Conservation (phyloP, 2,888 invertebrate genomes). For the Caenorhabditis sp. region DNA sequence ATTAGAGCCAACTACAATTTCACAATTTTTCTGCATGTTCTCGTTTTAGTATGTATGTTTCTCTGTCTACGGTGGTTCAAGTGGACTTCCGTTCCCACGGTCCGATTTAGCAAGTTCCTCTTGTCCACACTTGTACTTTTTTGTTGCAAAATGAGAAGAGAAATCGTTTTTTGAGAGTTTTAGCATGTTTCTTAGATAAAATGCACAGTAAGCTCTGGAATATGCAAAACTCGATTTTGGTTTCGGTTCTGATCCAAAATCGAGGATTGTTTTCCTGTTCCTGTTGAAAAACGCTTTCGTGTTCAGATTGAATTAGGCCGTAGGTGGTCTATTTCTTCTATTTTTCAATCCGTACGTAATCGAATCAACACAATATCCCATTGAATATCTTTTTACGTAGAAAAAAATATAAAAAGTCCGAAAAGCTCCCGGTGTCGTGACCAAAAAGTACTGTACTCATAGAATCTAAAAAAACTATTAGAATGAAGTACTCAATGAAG, state of each 20-base stretch:
- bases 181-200: too few relatives aligned
- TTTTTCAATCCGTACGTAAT: constrained; percentile 8
- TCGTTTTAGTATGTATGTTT: background rate
- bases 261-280: constrained; percentile 3
- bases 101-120: background rate
- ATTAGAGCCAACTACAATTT: constrained; percentile 6
- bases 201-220: too few relatives aligned
- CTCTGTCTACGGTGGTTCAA: constrained; percentile 1
- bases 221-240: too few relatives aligned
- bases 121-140: background rate
- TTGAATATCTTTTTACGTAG: background rate
- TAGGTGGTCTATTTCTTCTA: constrained; percentile 3
- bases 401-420: too few relatives aligned
- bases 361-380: constrained; percentile 24
- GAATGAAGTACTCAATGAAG: too few relatives aligned
- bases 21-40: constrained; percentile 4
- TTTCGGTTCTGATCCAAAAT: background rate
- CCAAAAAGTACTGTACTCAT: background rate
- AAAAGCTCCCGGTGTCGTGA: too few relatives aligned
- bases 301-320: constrained; percentile 21
- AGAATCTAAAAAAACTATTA: background rate
- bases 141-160: background rate
- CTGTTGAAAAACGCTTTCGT: background rate
- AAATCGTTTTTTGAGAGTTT: too few relatives aligned
- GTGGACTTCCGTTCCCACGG: constrained; percentile 25